A percentile compares a stretch with the other conserved stretches of the same genome.
These are phyloP conservation scores for Polydrusus cervinus DNA, from an alignment of 2,888 invertebrate genomes.

Conservation along the genomic window DNA sequence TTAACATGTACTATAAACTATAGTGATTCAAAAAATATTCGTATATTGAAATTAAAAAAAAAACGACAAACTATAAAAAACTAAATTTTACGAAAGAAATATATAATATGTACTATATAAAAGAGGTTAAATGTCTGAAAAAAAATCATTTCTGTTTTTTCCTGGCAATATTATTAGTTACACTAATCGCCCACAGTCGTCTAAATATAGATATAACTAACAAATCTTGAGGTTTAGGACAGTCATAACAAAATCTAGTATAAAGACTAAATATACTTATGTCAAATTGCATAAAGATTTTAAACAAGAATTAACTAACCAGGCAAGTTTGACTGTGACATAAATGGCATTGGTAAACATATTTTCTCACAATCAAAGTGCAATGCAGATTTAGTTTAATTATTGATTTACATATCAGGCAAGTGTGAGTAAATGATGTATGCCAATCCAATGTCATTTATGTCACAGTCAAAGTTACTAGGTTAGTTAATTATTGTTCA, in stretches of 20 bases:
- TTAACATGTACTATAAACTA: conserved; percentile 69
- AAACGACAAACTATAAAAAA: conserved; percentile 49
- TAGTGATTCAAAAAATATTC: conserved; percentile 64
- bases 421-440: too few relatives aligned
- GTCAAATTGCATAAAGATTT: too few relatives aligned
- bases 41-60: conserved; percentile 61
- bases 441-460: too few relatives aligned
- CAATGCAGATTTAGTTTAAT: too few relatives aligned
- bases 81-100: conserved; percentile 42
- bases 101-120: conserved; percentile 45
- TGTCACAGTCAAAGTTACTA: too few relatives aligned
- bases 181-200: conserved; percentile 41
- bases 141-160: conserved; percentile 35
- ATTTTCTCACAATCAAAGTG: too few relatives aligned
- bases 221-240: conserved; percentile 51
- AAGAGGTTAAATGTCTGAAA: conserved; percentile 35
- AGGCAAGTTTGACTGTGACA: too few relatives aligned
- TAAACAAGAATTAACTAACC: too few relatives aligned
- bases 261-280: conserved; percentile 30
- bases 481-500: too few relatives aligned
- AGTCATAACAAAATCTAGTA: conserved; percentile 38
- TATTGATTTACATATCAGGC: too few relatives aligned
- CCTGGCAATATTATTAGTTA: conserved; percentile 48
- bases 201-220: conserved; percentile 53
- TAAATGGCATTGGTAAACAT: too few relatives aligned